These are phyloP conservation scores for Chrysolina haemoptera DNA, from an alignment of 2,888 invertebrate species.

Conservation along the genomic window DNA sequence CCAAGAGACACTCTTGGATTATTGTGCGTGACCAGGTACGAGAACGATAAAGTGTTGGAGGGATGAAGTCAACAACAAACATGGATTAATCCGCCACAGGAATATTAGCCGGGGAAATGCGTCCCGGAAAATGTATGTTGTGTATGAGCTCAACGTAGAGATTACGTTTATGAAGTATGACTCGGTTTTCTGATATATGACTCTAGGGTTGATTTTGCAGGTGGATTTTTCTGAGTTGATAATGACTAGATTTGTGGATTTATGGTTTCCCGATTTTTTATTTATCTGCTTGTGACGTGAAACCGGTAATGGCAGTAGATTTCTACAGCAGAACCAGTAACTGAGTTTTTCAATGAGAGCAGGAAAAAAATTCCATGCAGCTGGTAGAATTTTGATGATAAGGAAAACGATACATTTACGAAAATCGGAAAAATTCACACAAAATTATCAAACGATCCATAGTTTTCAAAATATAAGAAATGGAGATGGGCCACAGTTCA, in stretches of 20 bases:
- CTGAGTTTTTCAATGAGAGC: too few species aligned
- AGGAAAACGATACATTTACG: too few species aligned
- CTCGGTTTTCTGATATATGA: constrained; percentile 47
- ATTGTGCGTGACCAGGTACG: neutral
- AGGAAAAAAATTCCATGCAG: too few species aligned
- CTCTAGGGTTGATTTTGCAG: constrained; percentile 41
- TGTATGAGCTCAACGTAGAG: constrained; percentile 39
- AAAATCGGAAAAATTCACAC: too few species aligned
- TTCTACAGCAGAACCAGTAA: neutral
- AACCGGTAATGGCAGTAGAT: neutral
- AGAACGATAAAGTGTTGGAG: neutral
- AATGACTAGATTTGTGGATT: constrained; percentile 38
- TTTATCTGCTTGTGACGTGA: neutral
- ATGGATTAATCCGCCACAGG: constrained; percentile 13
- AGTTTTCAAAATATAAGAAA: too few species aligned
- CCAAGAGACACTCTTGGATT: neutral
- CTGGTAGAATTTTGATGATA: too few species aligned
- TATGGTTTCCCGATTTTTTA: neutral
- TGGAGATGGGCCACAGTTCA: too few species aligned
- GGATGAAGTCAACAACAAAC: constrained; percentile 17
- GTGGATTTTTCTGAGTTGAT: constrained; percentile 40
- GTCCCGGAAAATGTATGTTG: constrained; percentile 44
- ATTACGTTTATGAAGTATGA: constrained; percentile 49
- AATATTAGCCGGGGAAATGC: constrained; percentile 28
- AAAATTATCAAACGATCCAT: too few species aligned